A percentile compares a stretch with the other conserved stretches of the same genome.
Conservation (phyloP, 2,888 invertebrate genomes). For the Ischnura elegans region DNA sequence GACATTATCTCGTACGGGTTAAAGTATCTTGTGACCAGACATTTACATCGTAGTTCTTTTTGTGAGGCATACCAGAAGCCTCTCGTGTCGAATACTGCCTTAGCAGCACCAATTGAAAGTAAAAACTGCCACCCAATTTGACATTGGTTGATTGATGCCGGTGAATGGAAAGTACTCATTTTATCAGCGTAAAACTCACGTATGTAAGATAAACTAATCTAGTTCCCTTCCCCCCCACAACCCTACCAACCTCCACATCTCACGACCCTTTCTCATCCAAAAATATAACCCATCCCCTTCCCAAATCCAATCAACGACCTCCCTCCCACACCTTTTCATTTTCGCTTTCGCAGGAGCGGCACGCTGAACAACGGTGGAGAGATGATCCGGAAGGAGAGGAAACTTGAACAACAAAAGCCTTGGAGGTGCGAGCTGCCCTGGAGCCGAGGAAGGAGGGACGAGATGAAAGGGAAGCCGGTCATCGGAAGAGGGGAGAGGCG, state of each 20-base stretch:
- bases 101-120: too few relatives aligned
- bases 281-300: neutral
- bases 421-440: constrained; percentile 9
- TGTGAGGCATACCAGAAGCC: too few relatives aligned
- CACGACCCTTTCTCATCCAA: neutral
- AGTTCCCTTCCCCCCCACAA: neutral
- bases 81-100: too few relatives aligned
- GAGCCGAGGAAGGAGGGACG: neutral
- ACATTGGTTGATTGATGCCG: too few relatives aligned
- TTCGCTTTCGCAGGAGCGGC: constrained; percentile 46
- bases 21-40: too few relatives aligned
- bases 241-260: neutral
- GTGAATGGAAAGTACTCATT: too few relatives aligned
- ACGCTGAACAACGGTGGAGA: constrained; percentile 12
- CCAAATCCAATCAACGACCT: neutral
- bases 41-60: too few relatives aligned
- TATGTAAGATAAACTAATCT: neutral
- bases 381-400: neutral
- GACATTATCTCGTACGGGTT: too few relatives aligned
- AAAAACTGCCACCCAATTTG: too few relatives aligned
- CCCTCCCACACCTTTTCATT: neutral
- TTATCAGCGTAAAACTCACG: too few relatives aligned
- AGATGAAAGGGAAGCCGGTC: constrained; percentile 10
- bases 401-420: neutral
- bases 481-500: neutral